phyloP scores from a whole-genome alignment of 1,140 invertebrate species.

The Eulimnadia texana region DNA sequence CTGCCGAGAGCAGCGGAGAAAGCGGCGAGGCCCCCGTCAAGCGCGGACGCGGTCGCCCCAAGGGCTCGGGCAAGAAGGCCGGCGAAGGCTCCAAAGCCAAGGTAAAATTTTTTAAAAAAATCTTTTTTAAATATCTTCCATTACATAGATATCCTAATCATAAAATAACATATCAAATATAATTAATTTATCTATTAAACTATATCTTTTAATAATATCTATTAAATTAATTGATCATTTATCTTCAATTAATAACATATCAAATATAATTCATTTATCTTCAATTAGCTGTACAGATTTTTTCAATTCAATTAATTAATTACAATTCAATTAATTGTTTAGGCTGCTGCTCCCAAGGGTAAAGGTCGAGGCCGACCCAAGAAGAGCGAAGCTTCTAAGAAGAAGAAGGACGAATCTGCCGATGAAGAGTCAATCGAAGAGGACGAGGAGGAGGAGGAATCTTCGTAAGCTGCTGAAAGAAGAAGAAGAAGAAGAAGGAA shows the following conservation, averaged over 20 bases:
- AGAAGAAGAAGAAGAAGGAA: not conserved
- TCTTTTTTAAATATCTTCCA: not conserved
- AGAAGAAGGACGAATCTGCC: constrained; percentile 15
- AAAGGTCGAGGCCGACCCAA: constrained; percentile 16
- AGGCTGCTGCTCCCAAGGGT: constrained; percentile 1
- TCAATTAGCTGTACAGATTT: too few relatives aligned
- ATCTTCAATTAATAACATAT: too few relatives aligned
- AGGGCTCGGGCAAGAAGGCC: constrained; percentile 17
- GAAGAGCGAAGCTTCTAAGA: constrained; percentile 9
- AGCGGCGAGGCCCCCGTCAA: constrained; percentile 13
- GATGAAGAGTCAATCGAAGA: constrained; percentile 12
- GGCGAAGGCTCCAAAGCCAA: constrained; percentile 6
- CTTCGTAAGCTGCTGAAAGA: constrained; percentile 8
- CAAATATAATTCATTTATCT: too few relatives aligned
- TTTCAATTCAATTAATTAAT: too few relatives aligned
- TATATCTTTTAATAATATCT: too few relatives aligned
- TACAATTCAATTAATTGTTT: too few relatives aligned
- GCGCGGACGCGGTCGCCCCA: constrained; percentile 15
- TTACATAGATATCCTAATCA: too few relatives aligned
- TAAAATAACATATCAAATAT: too few relatives aligned
- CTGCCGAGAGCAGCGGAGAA: constrained; percentile 1
- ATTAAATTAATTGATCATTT: too few relatives aligned
- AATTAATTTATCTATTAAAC: too few relatives aligned
- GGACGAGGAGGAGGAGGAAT: constrained; percentile 16
- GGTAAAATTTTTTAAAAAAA: not conserved